Evolutionary conservation across 2,113 vertebrate genomes (phyloP).

Genomic region (Archocentrus centrarchus): DNA sequence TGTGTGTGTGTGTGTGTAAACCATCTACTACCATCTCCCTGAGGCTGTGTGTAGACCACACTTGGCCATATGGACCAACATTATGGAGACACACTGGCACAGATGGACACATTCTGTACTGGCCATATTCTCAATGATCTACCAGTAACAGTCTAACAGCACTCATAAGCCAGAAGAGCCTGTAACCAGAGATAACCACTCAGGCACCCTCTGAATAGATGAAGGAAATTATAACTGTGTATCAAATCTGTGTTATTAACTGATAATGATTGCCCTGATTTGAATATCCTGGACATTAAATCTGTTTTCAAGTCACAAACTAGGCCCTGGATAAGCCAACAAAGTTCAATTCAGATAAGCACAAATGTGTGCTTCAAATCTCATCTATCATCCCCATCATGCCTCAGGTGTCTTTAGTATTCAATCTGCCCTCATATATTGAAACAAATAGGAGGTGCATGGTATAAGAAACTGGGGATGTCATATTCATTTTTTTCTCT

Average conservation of each 20-base stretch:
- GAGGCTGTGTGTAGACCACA: slow-evolving; percentile 60
- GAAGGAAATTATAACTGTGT: not conserved
- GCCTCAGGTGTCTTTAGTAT: not conserved
- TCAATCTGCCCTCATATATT: too few relatives aligned
- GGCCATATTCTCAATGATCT: slow-evolving; percentile 64
- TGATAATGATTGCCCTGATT: not conserved
- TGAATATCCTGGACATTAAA: not conserved
- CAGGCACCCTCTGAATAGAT: slow-evolving; percentile 2
- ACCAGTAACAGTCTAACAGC: slow-evolving; percentile 32
- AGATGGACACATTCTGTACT: slow-evolving; percentile 71
- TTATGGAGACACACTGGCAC: slow-evolving; percentile 66
- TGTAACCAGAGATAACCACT: slow-evolving; percentile 1
- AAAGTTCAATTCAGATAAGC: not conserved
- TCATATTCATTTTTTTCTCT: too few relatives aligned
- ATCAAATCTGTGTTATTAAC: not conserved
- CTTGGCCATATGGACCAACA: slow-evolving; percentile 73
- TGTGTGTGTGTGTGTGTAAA: not conserved
- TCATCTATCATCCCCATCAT: not conserved
- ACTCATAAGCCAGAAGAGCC: slow-evolving; percentile 21
- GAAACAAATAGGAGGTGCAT: not conserved
- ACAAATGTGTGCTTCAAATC: not conserved
- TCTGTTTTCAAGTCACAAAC: not conserved
- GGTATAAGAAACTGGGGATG: not conserved
- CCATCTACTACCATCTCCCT: slow-evolving; percentile 35
- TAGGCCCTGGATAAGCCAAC: too few relatives aligned